Conservation (phyloP, 1,140 invertebrate species). For the Tetramorium parvispinum region DNA sequence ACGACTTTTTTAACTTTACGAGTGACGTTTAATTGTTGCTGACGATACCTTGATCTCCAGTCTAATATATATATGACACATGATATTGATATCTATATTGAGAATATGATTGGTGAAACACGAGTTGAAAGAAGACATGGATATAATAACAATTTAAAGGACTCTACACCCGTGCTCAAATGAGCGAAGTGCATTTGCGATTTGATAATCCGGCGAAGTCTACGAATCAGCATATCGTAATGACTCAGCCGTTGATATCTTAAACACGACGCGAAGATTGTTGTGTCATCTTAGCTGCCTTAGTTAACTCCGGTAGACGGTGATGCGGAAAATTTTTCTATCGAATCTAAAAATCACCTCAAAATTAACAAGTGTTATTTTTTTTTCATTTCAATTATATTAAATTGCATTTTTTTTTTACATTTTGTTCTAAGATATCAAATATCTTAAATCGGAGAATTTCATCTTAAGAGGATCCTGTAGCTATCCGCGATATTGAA, state of each 20-base stretch:
- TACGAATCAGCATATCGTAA: conserved; percentile 51
- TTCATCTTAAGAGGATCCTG: neutral
- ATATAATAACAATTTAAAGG: conserved; percentile 46
- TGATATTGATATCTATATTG: conserved; percentile 10
- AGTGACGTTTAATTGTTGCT: conserved; percentile 14
- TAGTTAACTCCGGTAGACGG: neutral
- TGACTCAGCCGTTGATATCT: conserved; percentile 54
- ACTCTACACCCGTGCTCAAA: conserved; percentile 2
- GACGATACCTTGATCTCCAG: neutral
- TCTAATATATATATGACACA: conserved; percentile 16
- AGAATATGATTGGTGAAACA: conserved; percentile 48
- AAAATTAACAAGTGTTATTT: neutral
- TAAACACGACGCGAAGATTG: conserved; percentile 29
- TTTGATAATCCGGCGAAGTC: conserved; percentile 41
- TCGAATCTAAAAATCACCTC: neutral
- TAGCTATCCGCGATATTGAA: no score
- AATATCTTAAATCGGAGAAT: neutral
- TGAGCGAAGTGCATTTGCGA: conserved; percentile 45
- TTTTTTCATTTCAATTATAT: neutral
- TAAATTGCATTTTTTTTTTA: neutral
- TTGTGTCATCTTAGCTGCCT: conserved; percentile 50
- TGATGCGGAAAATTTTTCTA: conserved; percentile 26
- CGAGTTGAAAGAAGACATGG: conserved; percentile 16
- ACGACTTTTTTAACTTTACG: neutral
- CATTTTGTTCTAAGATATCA: neutral